Percentiles rank a stretch among this genome's conserved stretches.
Evolutionary conservation across 2,888 invertebrate species (phyloP).

Genomic region (Hydriomena furcata): DNA sequence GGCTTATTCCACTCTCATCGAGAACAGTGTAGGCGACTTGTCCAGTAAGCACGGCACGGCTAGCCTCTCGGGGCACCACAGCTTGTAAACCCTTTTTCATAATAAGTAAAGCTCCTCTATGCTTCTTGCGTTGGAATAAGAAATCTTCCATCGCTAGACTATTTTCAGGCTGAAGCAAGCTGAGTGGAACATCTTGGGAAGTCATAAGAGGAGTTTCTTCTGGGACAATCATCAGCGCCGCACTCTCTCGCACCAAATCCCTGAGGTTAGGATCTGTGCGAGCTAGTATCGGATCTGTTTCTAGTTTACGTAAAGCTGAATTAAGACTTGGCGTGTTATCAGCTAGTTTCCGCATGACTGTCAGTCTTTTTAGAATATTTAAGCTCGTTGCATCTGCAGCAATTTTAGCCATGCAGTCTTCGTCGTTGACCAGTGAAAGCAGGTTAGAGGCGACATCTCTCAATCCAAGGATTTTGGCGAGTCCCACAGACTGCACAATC

Average conservation of each 20-base stretch:
- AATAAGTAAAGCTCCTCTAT: constrained; percentile 86
- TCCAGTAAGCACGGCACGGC: constrained; percentile 88
- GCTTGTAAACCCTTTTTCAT: constrained; percentile 89
- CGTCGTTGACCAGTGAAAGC: constrained; percentile 78
- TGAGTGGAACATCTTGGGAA: constrained; percentile 88
- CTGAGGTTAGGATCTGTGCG: constrained; percentile 87
- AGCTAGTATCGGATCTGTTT: constrained; percentile 86
- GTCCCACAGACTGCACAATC: constrained; percentile 86
- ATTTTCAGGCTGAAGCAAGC: constrained; percentile 86
- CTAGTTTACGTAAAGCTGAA: constrained; percentile 85
- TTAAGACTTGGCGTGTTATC: constrained; percentile 85
- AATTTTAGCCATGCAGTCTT: constrained; percentile 81
- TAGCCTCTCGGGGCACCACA: constrained; percentile 90
- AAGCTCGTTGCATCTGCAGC: constrained; percentile 84
- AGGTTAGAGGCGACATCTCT: constrained; percentile 84
- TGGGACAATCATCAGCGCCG: constrained; percentile 86
- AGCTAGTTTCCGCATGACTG: constrained; percentile 88
- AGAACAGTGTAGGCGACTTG: constrained; percentile 90
- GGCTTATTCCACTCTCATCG: constrained; percentile 89
- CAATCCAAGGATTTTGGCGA: constrained; percentile 88
- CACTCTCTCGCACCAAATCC: constrained; percentile 89
- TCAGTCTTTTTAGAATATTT: constrained; percentile 87
- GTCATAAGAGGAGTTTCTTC: constrained; percentile 84
- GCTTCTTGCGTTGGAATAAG: constrained; percentile 83
- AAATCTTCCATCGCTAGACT: constrained; percentile 91